Base-by-base conservation (phyloP, 2,888 invertebrate genomes). In the Machimus rusticus region DNA sequence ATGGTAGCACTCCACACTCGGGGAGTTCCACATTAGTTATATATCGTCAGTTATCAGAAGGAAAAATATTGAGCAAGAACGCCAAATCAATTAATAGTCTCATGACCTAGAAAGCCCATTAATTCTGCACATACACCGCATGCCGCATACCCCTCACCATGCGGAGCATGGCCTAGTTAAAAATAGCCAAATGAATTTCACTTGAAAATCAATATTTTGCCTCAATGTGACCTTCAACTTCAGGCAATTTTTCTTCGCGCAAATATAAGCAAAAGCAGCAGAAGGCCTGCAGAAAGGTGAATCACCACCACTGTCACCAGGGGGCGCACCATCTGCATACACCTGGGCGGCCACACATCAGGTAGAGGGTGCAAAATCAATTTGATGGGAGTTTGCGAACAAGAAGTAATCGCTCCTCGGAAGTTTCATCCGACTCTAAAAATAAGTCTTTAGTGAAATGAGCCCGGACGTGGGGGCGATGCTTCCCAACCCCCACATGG, bases 181-280 rank as follows among this genome's bases (percentile, higher is more conserved):
- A 82, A 82, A 82, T 82, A 82, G 82, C 82, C 28, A 55, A 82
- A 82, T 82, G 55, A 85, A 85, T 74, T 74, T 74, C 85, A 85
- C 31, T 74, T 46, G 23, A 85, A 85, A 85, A 85, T 85, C 85
- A 85, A 85, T 85, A 85, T 46, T 74, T 23, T 5, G 85, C 74
- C 51, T 34, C 85, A 85, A 74, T 85, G 85, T 85, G 85, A 46
- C 85, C 85, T 85, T 85, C 85, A 85, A 85, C 85, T 85, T 85
- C 74, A 39, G 82, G 82, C 82, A 31, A 57, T 82, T 66, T 57
- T 82, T 82, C 82, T 82, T 82, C 37, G 57, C 31, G 82, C 82
- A 82, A 82, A 82, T 37, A 82, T 82, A 82, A 82, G 82, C 57
- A 82, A 57, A 79, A 79, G 66, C n/a, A 55, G 74, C n/a, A 76